phyloP scores from a whole-genome alignment of 2,113 vertebrate genomes.

The Brachyhypopomus occidentalis region DNA sequence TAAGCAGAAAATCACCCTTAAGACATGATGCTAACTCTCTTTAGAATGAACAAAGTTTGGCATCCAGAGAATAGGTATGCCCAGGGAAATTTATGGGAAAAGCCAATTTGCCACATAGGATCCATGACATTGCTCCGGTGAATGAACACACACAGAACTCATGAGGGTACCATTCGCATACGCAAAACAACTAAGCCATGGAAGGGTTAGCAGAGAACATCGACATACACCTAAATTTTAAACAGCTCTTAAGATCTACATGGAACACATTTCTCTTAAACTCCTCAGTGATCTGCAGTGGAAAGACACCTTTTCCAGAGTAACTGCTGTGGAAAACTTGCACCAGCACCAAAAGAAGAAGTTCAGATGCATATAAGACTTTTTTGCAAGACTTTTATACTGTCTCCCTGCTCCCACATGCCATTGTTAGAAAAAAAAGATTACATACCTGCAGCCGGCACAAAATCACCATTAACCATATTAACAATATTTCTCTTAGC shows the following conservation, averaged over 20 bases:
- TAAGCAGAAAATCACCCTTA: not conserved
- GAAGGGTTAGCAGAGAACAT: not conserved
- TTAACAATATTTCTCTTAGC: conserved; percentile 2
- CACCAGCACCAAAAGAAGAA: not conserved
- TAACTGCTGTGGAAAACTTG: conserved; percentile 36
- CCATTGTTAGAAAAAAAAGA: not conserved
- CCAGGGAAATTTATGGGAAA: not conserved
- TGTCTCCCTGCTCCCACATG: not conserved
- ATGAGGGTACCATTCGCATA: not conserved
- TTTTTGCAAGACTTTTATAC: conserved; percentile 18
- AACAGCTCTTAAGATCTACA: conserved; percentile 6
- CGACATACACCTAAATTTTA: conserved; percentile 13
- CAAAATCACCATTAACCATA: conserved; percentile 25
- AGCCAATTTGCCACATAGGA: not conserved
- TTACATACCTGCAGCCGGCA: conserved; percentile 15
- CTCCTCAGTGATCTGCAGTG: conserved; percentile 33
- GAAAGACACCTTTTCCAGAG: conserved; percentile 44
- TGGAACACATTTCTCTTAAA: conserved; percentile 46
- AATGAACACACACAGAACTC: no score
- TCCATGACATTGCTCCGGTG: not conserved
- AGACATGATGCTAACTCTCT: not conserved
- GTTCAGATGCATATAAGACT: conserved; percentile 18
- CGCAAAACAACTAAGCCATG: not conserved
- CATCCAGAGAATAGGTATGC: conserved; percentile 7
- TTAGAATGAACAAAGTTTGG: not conserved